Conservation (phyloP, 2,888 invertebrate species). For the Netelia inedita region DNA sequence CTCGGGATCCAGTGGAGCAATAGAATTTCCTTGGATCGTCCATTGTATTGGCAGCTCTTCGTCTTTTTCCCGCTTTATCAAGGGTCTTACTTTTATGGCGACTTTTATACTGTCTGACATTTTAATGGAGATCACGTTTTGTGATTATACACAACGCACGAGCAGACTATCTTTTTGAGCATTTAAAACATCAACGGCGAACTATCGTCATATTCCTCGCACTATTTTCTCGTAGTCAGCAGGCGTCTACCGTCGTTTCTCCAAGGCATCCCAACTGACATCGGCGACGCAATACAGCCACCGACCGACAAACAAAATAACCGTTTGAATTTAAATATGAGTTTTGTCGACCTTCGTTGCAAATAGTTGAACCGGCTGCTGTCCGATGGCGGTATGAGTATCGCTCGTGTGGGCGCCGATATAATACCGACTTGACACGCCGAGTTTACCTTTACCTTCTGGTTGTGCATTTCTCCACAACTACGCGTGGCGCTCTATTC, state of each 20-base stretch:
- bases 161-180: conserved; percentile 3
- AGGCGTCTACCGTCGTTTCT: conserved; percentile 27
- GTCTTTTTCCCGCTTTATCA: conserved; percentile 89
- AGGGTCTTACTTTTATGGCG: conserved; percentile 90
- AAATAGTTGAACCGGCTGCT: not conserved
- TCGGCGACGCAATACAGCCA: conserved; percentile 15
- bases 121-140: conserved; percentile 9
- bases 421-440: not conserved
- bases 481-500: not conserved
- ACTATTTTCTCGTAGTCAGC: conserved; percentile 7
- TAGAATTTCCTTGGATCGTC: conserved; percentile 87
- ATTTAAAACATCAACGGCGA: conserved; percentile 21
- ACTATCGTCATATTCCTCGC: conserved; percentile 2
- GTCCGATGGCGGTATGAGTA: not conserved
- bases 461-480: not conserved
- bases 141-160: conserved; percentile 11
- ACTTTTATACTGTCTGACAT: conserved; percentile 91
- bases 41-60: conserved; percentile 87
- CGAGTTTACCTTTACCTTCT: too few relatives aligned
- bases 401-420: not conserved
- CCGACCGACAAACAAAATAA: conserved; percentile 53
- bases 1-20: conserved; percentile 87
- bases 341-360: conserved; percentile 40
- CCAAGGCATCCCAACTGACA: conserved; percentile 51
- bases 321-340: conserved; percentile 65